A percentile compares a stretch with the other conserved stretches of the same genome.
phyloP scores from a whole-genome alignment of 2,888 invertebrate species.

The Horisme vitalbata region DNA sequence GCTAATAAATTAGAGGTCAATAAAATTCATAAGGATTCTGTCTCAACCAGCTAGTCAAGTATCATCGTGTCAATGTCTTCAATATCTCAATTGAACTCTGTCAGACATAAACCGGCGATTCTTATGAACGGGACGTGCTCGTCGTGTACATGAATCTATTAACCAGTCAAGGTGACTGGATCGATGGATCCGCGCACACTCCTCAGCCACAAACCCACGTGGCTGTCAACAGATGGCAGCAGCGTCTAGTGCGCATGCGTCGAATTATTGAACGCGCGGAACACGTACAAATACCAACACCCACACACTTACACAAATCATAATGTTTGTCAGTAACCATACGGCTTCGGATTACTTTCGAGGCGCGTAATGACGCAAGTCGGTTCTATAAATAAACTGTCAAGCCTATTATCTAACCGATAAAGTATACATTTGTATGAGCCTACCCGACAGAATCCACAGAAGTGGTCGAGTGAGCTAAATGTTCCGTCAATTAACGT shows the following conservation, averaged over 20 bases:
- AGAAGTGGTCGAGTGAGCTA: constrained; percentile 64
- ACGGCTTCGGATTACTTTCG: constrained; percentile 73
- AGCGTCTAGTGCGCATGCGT: constrained; percentile 66
- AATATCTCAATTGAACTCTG: constrained; percentile 16
- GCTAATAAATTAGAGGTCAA: too few relatives aligned
- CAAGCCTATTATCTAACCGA: constrained; percentile 27
- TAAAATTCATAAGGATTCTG: too few relatives aligned
- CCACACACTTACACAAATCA: constrained; percentile 66
- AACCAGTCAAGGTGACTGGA: constrained; percentile 73
- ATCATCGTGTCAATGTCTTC: constrained; percentile 16
- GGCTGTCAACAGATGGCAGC: constrained; percentile 77
- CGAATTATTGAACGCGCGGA: constrained; percentile 67
- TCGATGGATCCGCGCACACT: constrained; percentile 68
- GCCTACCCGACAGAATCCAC: constrained; percentile 34
- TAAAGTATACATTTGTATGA: constrained; percentile 27
- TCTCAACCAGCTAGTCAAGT: constrained; percentile 15
- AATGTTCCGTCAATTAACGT: constrained; percentile 73
- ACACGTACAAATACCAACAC: constrained; percentile 43
- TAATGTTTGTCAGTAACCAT: constrained; percentile 73
- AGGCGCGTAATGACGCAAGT: constrained; percentile 71
- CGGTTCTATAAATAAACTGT: constrained; percentile 32
- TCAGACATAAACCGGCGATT: constrained; percentile 43
- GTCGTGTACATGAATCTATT: constrained; percentile 73
- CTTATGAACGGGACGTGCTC: constrained; percentile 48
- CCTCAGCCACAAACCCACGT: constrained; percentile 51